Evolutionary conservation across 2,888 invertebrate species (phyloP).

Genomic region (Macrosoma leucophasiata): DNA sequence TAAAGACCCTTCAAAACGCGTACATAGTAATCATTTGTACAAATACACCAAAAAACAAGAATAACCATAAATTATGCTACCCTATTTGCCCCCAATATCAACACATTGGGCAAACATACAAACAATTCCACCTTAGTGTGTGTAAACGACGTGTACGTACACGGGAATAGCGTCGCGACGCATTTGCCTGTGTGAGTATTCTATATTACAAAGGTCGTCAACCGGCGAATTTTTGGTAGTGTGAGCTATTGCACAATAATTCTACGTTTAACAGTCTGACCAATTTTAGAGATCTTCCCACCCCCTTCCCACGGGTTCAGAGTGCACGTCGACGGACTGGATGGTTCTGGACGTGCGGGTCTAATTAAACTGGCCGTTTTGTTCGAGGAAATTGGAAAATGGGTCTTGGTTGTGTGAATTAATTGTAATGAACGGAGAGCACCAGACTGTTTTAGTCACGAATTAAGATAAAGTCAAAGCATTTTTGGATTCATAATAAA

Average conservation of each 20-base stretch:
- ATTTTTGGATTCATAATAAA: too few relatives aligned
- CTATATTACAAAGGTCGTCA: constrained; percentile 34
- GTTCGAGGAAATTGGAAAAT: too few relatives aligned
- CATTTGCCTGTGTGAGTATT: constrained; percentile 25
- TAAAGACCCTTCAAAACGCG: too few relatives aligned
- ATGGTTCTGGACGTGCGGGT: too few relatives aligned
- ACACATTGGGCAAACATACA: constrained; percentile 22
- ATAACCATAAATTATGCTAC: background rate
- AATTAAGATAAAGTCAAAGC: too few relatives aligned
- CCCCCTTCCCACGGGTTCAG: too few relatives aligned
- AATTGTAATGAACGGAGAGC: too few relatives aligned
- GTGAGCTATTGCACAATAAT: constrained; percentile 43
- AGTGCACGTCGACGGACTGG: too few relatives aligned
- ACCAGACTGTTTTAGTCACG: too few relatives aligned
- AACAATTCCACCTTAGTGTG: constrained; percentile 26
- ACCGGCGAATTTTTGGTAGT: constrained; percentile 43
- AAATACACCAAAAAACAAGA: constrained; percentile 1
- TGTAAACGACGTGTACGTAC: constrained; percentile 28
- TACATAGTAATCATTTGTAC: background rate
- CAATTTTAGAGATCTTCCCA: constrained; percentile 10
- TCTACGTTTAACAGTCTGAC: constrained; percentile 13
- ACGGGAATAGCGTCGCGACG: constrained; percentile 24
- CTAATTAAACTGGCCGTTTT: too few relatives aligned
- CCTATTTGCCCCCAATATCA: constrained; percentile 22
- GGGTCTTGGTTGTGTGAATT: too few relatives aligned